A percentile compares a stretch with the other conserved stretches of the same genome.
Evolutionary conservation across 2,797 vertebrate genomes (phyloP).

Genomic region (Poecile montanus): DNA sequence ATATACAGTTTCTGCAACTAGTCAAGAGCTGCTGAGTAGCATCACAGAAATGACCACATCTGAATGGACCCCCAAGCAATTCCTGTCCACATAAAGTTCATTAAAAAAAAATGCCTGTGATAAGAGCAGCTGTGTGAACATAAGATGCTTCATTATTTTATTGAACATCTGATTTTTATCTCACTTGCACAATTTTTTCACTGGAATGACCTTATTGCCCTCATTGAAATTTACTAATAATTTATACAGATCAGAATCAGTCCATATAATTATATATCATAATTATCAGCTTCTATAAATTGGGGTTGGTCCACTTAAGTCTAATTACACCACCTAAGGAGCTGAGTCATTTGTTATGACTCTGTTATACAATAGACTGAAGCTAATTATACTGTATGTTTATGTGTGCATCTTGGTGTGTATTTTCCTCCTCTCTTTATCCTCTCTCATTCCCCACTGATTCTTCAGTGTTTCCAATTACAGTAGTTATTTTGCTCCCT

Average conservation of each 20-base stretch:
- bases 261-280: slow-evolving; percentile 52
- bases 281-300: slow-evolving; percentile 50
- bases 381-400: slow-evolving; percentile 51
- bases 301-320: slow-evolving; percentile 35
- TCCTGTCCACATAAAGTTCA: slow-evolving; percentile 4
- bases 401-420: slow-evolving; percentile 22
- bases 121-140: slow-evolving; percentile 27
- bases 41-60: background rate
- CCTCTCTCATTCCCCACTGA: slow-evolving; percentile 34
- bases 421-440: slow-evolving; percentile 39
- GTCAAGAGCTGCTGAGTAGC: background rate
- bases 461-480: slow-evolving; percentile 61
- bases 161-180: slow-evolving; percentile 43
- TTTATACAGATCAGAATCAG: slow-evolving; percentile 48
- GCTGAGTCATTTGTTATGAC: slow-evolving; percentile 67
- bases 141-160: slow-evolving; percentile 41
- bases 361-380: slow-evolving; percentile 51
- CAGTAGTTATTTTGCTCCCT: slow-evolving; percentile 17
- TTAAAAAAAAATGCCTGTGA: background rate
- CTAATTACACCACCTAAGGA: slow-evolving; percentile 65
- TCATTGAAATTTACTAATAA: slow-evolving; percentile 53
- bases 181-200: slow-evolving; percentile 50
- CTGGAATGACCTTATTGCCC: slow-evolving; percentile 47
- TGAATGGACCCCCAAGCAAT: slow-evolving; percentile 4
- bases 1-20: background rate